Conservation (phyloP, 2,888 invertebrate genomes). For the Megastigmus dorsalis region DNA sequence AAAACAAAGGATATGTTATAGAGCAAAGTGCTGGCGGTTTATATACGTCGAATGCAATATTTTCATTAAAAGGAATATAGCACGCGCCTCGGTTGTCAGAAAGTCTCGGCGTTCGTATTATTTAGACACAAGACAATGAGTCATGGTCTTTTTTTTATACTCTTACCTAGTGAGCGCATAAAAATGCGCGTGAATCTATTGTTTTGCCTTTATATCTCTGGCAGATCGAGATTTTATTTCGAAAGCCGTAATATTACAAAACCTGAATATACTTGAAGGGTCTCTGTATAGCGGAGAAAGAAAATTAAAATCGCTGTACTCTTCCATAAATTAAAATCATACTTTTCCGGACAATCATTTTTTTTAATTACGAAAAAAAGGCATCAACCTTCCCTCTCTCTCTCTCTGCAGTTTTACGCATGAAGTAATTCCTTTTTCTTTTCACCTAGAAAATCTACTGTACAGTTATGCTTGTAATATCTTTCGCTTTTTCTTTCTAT, state of each 20-base stretch:
- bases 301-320: background rate
- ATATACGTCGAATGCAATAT: no score
- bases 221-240: slow-evolving; percentile 29
- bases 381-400: no score
- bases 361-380: no score
- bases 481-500: no score
- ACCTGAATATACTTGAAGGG: no score
- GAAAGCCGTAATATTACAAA: slow-evolving; percentile 22
- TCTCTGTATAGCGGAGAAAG: no score
- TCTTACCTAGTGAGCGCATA: background rate
- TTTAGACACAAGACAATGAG: slow-evolving; percentile 31
- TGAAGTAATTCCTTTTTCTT: no score
- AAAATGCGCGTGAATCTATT: slow-evolving; percentile 20
- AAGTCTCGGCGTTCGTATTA: slow-evolving; percentile 9
- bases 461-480: no score
- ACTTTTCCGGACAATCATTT: no score
- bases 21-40: background rate
- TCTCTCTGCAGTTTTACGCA: no score
- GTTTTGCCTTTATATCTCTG: slow-evolving; percentile 6
- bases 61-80: background rate
- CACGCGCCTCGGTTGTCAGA: background rate
- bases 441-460: no score
- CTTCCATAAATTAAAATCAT: slow-evolving; percentile 5
- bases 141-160: slow-evolving; percentile 22
- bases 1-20: background rate